Evolutionary conservation across 2,113 vertebrate species (phyloP).

Genomic region (Cisticola juncidis): DNA sequence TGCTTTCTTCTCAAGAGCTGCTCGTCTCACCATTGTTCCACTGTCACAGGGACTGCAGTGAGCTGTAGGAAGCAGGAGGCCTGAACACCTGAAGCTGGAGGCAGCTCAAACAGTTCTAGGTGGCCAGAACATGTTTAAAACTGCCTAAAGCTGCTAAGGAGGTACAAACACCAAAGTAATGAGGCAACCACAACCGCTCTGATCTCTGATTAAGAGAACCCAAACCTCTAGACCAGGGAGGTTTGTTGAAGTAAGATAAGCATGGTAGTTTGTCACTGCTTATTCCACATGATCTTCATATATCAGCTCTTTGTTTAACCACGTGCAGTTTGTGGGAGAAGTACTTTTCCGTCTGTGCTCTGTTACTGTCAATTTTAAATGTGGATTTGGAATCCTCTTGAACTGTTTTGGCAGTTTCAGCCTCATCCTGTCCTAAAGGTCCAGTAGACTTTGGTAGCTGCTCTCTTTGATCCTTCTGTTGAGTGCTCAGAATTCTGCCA

Average conservation of each 20-base stretch:
- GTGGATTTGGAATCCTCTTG: neutral
- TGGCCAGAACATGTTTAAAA: neutral
- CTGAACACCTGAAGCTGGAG: neutral
- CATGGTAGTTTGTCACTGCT: neutral
- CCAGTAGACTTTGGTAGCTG: neutral
- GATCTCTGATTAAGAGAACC: neutral
- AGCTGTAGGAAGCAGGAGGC: neutral
- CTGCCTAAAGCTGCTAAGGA: neutral
- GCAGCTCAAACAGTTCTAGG: neutral
- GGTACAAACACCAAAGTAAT: neutral
- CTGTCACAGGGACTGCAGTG: neutral
- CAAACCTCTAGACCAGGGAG: neutral
- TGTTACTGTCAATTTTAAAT: neutral
- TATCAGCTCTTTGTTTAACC: conserved; percentile 8
- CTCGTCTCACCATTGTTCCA: fast-evolving
- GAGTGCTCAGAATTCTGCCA: neutral
- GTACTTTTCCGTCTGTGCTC: neutral
- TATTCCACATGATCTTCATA: neutral
- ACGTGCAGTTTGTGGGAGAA: neutral
- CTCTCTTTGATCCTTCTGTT: neutral
- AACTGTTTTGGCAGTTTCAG: neutral
- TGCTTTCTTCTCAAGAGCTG: neutral
- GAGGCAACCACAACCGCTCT: neutral
- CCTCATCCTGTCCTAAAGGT: neutral
- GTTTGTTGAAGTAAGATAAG: neutral